Conservation (phyloP, 2,113 vertebrate genomes). For the Eurypyga helias region DNA sequence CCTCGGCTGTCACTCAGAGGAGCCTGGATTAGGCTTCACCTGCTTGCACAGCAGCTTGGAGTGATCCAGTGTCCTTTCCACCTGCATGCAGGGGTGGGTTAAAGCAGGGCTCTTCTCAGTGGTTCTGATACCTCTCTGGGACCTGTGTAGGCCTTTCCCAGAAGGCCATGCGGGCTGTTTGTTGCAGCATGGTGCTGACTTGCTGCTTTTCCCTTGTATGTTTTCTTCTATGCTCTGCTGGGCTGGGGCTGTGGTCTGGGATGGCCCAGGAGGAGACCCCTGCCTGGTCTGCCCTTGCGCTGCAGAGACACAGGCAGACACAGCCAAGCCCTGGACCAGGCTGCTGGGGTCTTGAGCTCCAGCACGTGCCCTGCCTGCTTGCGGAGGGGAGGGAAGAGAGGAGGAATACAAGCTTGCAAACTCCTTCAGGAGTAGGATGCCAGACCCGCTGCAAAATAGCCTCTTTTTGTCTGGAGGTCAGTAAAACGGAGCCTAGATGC, state of each 20-base stretch:
- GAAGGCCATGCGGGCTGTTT: not conserved
- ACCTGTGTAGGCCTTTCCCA: rapidly evolving
- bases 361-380: rapidly evolving
- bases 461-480: no score
- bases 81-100: rapidly evolving
- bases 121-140: no score
- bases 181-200: not conserved
- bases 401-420: rapidly evolving
- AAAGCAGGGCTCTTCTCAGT: not conserved
- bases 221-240: not conserved
- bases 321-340: not conserved
- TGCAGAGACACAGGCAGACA: rapidly evolving
- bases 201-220: rapidly evolving
- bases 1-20: not conserved
- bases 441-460: not conserved
- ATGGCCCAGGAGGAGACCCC: no score
- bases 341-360: not conserved
- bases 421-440: not conserved
- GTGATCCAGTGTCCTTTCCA: rapidly evolving
- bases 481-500: rapidly evolving
- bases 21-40: not conserved
- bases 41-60: not conserved
- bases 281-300: rapidly evolving
- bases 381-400: rapidly evolving
- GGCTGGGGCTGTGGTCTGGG: not conserved